Evolutionary conservation across 2,797 vertebrate species (phyloP), one percentile per base, ranked within the genome.

Genomic region (Atherinosoma microstoma): DNA sequence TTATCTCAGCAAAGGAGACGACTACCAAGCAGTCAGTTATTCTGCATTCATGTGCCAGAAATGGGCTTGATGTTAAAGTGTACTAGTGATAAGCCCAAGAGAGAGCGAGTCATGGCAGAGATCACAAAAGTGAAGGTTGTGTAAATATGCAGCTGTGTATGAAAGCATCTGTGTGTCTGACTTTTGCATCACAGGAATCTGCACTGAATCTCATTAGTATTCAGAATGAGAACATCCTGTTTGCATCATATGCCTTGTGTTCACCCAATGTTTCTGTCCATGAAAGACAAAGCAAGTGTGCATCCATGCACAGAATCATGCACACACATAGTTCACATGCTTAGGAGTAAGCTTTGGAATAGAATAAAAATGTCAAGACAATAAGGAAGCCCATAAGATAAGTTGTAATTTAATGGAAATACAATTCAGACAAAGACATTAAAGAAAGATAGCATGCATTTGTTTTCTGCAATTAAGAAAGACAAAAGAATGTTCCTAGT

Each of bases 121-220:
- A 68, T 79, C 59, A 64, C 62, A 72, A 64, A 84, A 67, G 79
- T 81, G 78, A 75, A 88, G 75, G 74, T 70, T 71, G 81, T 74
- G 72, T 54, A 42, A 71, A 63, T 29, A 63, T 22, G 35, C 24
- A 35, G 32, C 35, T 27, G 12, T 53, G 69, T 57, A n/a, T 42
- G 42, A 58, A 35, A 1, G 18, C 9, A n/a, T 34, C 20, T 72
- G 70, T 69, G 63, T 72, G 67, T 64, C 24, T 64, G 65, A 70
- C 70, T 70, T 79, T 61, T 2, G 40, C 76, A 65, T 84, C 64
- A 59, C 67, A 76, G 64, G 72, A 77, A 85, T 84, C 76, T 32
- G 82, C 78, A 65, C 67, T 13, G 20, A 38, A 32, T 80, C 82
- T 89, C 82, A 92, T 93, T 73, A 84, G 85, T 78, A 91, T 91